Percentiles rank a stretch among this genome's conserved stretches.
Evolutionary conservation across 2,113 vertebrate genomes (phyloP).

Genomic region (Ictidomys tridecemlineatus): DNA sequence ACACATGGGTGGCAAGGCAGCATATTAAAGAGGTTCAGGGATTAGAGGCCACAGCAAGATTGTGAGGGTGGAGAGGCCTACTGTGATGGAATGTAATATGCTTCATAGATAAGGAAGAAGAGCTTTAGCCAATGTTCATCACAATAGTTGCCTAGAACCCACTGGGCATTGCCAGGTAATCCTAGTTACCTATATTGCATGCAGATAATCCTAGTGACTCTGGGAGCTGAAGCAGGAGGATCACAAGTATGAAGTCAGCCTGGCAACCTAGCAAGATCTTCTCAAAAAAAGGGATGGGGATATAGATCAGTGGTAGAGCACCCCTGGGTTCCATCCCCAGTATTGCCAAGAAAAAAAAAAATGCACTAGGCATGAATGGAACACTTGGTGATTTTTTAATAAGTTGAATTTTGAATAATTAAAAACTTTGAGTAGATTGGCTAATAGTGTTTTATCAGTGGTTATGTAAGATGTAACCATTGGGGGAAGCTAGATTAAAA

Average conservation of each 20-base stretch:
- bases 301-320: background rate
- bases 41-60: background rate
- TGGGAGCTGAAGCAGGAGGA: too few relatives aligned
- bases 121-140: background rate
- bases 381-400: background rate
- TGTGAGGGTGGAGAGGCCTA: background rate
- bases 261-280: background rate
- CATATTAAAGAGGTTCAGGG: background rate
- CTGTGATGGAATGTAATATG: background rate
- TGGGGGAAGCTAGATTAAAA: conserved; percentile 3
- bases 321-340: background rate
- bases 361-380: background rate
- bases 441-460: background rate
- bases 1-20: background rate
- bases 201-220: background rate
- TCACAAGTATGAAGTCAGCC: background rate
- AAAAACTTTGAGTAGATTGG: background rate
- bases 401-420: conserved; percentile 15
- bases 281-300: background rate
- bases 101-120: background rate
- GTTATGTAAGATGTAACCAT: background rate
- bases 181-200: background rate
- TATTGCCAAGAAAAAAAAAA: too few relatives aligned
- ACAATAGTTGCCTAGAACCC: background rate
- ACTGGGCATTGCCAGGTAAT: background rate